Conservation (phyloP, 1,140 invertebrate species). For the Pogonognathellus flavescens region DNA sequence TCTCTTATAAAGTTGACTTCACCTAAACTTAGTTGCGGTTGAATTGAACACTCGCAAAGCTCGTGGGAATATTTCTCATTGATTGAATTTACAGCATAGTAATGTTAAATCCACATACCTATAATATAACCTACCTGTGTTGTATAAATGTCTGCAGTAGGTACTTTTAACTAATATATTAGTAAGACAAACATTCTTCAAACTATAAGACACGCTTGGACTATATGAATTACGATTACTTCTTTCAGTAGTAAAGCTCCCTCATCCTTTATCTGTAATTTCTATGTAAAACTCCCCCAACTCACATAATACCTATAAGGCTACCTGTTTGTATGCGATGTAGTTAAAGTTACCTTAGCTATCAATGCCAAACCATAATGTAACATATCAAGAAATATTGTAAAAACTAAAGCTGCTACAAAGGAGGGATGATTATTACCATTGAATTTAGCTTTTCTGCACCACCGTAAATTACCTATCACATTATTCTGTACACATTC, state of each 20-base stretch:
- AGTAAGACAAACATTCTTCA: too few species aligned
- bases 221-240: too few species aligned
- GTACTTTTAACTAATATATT: too few species aligned
- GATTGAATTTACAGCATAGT: constrained; percentile 13
- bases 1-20: background rate
- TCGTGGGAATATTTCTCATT: constrained; percentile 35
- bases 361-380: constrained; percentile 39
- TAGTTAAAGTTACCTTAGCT: constrained; percentile 3
- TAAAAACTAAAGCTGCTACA: background rate
- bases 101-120: too few species aligned
- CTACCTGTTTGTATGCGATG: background rate
- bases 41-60: constrained; percentile 24
- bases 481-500: background rate
- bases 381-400: constrained; percentile 9
- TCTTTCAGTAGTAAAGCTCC: background rate
- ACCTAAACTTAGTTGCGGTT: constrained; percentile 19
- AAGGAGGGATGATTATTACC: constrained; percentile 43
- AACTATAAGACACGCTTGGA: too few species aligned
- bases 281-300: constrained; percentile 24
- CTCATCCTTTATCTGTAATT: background rate
- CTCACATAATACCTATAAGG: constrained; percentile 17
- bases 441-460: constrained; percentile 6
- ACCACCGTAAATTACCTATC: background rate
- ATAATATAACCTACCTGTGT: too few species aligned
- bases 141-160: too few species aligned